Percentiles rank a stretch among this genome's conserved stretches.
Conservation (phyloP, 2,888 invertebrate species). For the Ennomos quercinarius region DNA sequence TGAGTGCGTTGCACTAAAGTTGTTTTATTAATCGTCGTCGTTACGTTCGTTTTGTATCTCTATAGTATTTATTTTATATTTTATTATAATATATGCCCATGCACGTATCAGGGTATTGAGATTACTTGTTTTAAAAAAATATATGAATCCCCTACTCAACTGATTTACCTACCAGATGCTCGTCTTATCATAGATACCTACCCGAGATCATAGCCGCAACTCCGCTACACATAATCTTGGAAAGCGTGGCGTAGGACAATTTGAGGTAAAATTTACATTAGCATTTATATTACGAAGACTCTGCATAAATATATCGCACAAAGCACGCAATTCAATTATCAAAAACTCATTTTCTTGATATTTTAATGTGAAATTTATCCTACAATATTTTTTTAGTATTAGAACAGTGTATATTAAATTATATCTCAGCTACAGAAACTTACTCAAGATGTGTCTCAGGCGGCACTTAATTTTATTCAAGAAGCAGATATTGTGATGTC, state of each 20-base stretch:
- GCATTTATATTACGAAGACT: constrained; percentile 19
- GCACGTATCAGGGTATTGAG: neutral
- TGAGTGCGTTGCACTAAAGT: too few species aligned
- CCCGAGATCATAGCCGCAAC: constrained; percentile 3
- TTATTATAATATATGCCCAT: too few species aligned
- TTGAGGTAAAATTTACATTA: constrained; percentile 14
- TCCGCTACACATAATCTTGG: constrained; percentile 6
- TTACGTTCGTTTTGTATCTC: too few species aligned
- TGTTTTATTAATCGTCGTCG: too few species aligned
- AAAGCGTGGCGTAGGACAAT: constrained; percentile 14
- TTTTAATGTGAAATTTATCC: constrained; percentile 12
- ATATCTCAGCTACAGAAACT: constrained; percentile 23
- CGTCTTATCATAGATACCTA: neutral
- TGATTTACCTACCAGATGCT: neutral
- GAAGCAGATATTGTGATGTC: constrained; percentile 64
- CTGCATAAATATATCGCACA: constrained; percentile 5
- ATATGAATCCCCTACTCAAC: neutral
- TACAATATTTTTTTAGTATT: neutral
- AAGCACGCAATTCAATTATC: constrained; percentile 15
- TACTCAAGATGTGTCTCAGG: constrained; percentile 41
- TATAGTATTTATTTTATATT: too few species aligned
- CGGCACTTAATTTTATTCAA: constrained; percentile 58
- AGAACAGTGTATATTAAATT: neutral
- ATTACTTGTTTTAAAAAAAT: neutral
- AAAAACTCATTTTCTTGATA: constrained; percentile 13